A percentile compares a stretch with the other conserved stretches of the same genome.
Evolutionary conservation across 2,888 invertebrate genomes (phyloP).

Genomic region (Ganaspis brasiliensis): DNA sequence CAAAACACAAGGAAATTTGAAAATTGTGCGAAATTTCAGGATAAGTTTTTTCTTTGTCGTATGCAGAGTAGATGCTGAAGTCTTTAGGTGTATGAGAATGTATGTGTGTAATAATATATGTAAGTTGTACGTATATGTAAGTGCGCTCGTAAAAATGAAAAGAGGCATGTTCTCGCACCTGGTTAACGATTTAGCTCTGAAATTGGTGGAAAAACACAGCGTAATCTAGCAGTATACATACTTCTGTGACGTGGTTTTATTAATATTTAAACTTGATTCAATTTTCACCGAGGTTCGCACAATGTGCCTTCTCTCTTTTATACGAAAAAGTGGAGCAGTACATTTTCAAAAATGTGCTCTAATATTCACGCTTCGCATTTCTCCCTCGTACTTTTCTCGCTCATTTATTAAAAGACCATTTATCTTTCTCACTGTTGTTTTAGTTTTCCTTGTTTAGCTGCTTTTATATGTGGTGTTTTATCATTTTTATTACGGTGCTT

Average conservation of each 20-base stretch:
- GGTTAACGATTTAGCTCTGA: slow-evolving; percentile 6
- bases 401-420: slow-evolving; percentile 15
- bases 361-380: not conserved
- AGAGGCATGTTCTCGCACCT: slow-evolving; percentile 11
- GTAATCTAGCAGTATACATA: not conserved
- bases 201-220: slow-evolving; percentile 2
- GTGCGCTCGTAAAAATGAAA: slow-evolving; percentile 26
- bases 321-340: too few relatives aligned
- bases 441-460: not conserved
- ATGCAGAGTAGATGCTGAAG: slow-evolving; percentile 7
- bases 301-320: not conserved
- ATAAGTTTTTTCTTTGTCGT: not conserved
- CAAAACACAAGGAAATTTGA: too few relatives aligned
- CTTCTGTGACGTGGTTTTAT: not conserved
- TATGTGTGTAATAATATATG: not conserved
- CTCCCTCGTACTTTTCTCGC: not conserved
- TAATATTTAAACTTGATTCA: slow-evolving; percentile 11
- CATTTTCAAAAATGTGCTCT: not conserved
- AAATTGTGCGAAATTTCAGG: not conserved
- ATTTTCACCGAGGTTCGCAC: slow-evolving; percentile 1
- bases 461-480: too few relatives aligned
- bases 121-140: too few relatives aligned
- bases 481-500: not conserved
- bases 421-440: not conserved
- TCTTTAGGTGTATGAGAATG: not conserved